Base-by-base conservation (phyloP, 2,888 invertebrate species). In the Altica lythri region DNA sequence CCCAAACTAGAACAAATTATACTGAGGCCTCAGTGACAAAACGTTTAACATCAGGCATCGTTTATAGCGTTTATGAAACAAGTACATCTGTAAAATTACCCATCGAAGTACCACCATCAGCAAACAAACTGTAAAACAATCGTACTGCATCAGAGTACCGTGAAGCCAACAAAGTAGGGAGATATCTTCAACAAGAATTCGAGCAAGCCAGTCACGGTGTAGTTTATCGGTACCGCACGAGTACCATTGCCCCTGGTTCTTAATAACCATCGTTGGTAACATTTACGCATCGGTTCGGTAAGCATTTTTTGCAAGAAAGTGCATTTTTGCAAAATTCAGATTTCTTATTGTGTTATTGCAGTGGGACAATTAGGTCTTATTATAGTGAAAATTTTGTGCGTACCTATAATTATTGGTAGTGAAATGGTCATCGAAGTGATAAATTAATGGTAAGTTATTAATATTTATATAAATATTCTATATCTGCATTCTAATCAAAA, bases 151-250 rank as follows among this genome's bases (percentile, higher is more conserved):
- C 52, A 53, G 49, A 60, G 55, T 52, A 56, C 55, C 60, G 60
- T 56, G 60, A 54, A 47, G 51, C 14, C 32, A 37, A 50, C 53
- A 56, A 56, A 56, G 57, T 54, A 58, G 60, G 60, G 60, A n/a
- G 56, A 50, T 49, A 60, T 58, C 60, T 58, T 58, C 55, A 37
- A 22, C 55, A 59, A 63, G 62, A 63, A 61, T 61, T 57, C 59
- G 60, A 53, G 52, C 51, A 52, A 38, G 43, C 52, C 59, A 63
- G 62, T 63, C 62, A 63, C 60, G 62, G 55, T 56, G 49, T 18
- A 25, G 50, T 53, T 51, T 44, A 57, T 62, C 59, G 57, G 62
- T 61, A 61, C 54, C 59, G 62, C 62, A 63, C 60, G 62, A 63
- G 62, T 63, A 56, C 59, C 62, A n/a, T n/a, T 58, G 58, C 53